Conservation (phyloP, 2,113 vertebrate species). For the Mustelus asterias region DNA sequence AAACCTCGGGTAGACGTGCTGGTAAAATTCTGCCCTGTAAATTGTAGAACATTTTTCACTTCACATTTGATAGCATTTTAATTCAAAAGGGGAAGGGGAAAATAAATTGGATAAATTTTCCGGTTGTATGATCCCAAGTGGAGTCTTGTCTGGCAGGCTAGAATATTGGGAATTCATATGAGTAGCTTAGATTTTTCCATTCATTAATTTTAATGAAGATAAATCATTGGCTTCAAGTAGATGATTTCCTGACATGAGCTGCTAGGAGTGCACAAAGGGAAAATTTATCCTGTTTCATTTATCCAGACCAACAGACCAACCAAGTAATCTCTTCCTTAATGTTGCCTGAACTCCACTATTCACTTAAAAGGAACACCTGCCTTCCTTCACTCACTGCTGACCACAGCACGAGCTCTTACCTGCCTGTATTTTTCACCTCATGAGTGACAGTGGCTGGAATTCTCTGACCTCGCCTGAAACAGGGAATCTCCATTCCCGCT, state of each 20-base stretch:
- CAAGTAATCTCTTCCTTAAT: background rate
- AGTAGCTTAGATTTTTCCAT: background rate
- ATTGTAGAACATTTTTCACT: background rate
- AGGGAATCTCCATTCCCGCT: too few species aligned
- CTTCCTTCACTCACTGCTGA: too few species aligned
- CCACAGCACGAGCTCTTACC: too few species aligned
- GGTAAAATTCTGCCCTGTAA: too few species aligned
- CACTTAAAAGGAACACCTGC: too few species aligned
- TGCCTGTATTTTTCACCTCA: too few species aligned
- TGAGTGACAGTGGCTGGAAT: too few species aligned
- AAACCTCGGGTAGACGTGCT: too few species aligned
- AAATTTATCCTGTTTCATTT: background rate
- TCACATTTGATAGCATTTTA: background rate
- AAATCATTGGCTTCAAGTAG: background rate
- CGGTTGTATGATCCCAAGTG: background rate
- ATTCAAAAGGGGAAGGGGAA: too few species aligned
- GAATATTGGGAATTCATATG: background rate
- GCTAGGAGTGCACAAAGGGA: background rate
- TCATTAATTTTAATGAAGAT: background rate
- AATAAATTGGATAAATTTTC: background rate
- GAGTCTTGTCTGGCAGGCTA: background rate
- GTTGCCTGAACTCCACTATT: background rate
- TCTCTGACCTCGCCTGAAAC: too few species aligned
- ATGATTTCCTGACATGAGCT: background rate
- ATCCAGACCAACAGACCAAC: background rate